These are phyloP conservation scores for Apoderus coryli DNA, from an alignment of 2,888 invertebrate genomes.

Conservation along the genomic window DNA sequence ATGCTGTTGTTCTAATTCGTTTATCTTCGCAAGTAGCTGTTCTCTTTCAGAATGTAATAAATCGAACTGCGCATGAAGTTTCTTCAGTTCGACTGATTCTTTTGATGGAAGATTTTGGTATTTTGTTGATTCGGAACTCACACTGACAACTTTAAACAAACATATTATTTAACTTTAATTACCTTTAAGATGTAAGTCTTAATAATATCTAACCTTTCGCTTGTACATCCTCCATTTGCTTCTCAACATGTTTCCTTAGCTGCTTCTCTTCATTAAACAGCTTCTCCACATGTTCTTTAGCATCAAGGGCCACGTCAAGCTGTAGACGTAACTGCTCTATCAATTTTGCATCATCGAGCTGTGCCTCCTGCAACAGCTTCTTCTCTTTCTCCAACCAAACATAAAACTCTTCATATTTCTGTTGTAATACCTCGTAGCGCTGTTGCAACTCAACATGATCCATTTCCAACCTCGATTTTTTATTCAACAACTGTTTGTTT, in stretches of 20 bases:
- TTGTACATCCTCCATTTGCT: slow-evolving; percentile 23
- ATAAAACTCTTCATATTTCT: slow-evolving; percentile 21
- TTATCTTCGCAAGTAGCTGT: slow-evolving; percentile 19
- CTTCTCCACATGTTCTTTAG: slow-evolving; percentile 47
- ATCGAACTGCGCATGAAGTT: too few relatives aligned
- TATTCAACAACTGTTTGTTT: slow-evolving; percentile 18
- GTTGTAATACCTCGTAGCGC: slow-evolving; percentile 22
- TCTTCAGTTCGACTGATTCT: slow-evolving; percentile 19
- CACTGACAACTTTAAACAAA: too few relatives aligned
- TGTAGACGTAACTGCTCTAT: slow-evolving; percentile 49
- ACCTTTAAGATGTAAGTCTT: too few relatives aligned
- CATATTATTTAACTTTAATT: too few relatives aligned
- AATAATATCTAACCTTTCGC: slow-evolving; percentile 11
- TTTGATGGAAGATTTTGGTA: slow-evolving; percentile 25
- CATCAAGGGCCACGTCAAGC: slow-evolving; percentile 47
- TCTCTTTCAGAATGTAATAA: slow-evolving; percentile 19
- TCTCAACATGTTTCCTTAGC: slow-evolving; percentile 28
- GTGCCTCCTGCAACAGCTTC: slow-evolving; percentile 37
- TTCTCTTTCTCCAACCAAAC: slow-evolving; percentile 43
- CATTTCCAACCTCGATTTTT: slow-evolving; percentile 14
- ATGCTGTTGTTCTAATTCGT: slow-evolving; percentile 19
- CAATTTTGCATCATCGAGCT: slow-evolving; percentile 51
- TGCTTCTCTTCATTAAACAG: slow-evolving; percentile 40
- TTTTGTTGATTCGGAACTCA: slow-evolving; percentile 24
- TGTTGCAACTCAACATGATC: slow-evolving; percentile 22